phyloP scores from a whole-genome alignment of 2,113 vertebrate species.

The Rissa tridactyla region DNA sequence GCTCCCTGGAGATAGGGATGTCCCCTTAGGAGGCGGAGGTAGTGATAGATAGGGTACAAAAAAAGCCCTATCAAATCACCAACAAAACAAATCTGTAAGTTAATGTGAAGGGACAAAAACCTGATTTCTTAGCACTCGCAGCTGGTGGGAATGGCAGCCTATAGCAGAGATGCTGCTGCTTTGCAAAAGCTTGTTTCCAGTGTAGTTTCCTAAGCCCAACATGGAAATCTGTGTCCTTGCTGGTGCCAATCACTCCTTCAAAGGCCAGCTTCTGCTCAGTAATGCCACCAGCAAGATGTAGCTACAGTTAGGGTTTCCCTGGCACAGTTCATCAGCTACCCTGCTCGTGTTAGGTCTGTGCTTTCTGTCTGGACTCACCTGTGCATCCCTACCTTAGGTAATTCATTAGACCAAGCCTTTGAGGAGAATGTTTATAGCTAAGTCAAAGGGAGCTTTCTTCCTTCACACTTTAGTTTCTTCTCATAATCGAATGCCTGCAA shows the following conservation, averaged over 20 bases:
- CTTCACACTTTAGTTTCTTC: not conserved
- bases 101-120: not conserved
- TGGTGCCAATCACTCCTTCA: not conserved
- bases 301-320: not conserved
- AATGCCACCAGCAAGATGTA: not conserved
- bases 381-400: not conserved
- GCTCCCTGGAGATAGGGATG: not conserved
- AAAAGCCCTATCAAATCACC: not conserved
- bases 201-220: not conserved
- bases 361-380: not conserved
- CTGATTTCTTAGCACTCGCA: not conserved
- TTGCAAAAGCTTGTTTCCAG: not conserved
- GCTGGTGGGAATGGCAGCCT: not conserved
- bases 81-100: not conserved
- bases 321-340: not conserved
- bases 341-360: not conserved
- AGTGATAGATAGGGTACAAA: not conserved
- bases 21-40: not conserved
- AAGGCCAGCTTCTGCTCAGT: not conserved
- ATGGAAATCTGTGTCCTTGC: not conserved
- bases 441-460: not conserved
- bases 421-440: not conserved
- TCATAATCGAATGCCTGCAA: not conserved
- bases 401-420: not conserved
- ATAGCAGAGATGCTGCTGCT: not conserved